A percentile compares a stretch with the other conserved stretches of the same genome.
Evolutionary conservation across 1,140 invertebrate species (phyloP).

Genomic region (Ridgeia piscesae): DNA sequence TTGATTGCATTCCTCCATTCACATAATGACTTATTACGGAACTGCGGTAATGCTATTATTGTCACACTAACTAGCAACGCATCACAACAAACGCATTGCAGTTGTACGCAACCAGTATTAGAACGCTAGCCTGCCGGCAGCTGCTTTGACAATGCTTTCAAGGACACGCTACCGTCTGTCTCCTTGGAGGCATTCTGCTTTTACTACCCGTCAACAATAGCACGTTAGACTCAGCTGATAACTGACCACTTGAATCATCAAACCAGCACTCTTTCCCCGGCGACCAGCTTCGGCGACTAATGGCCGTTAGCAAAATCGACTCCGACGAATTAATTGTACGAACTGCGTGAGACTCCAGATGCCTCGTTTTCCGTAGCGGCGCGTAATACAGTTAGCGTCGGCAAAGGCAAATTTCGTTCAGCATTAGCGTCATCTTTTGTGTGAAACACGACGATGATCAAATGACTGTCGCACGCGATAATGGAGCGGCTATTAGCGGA

Average conservation of each 20-base stretch:
- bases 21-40: background rate
- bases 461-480: background rate
- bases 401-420: background rate
- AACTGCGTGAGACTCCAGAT: background rate
- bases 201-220: background rate
- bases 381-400: background rate
- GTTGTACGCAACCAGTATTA: background rate
- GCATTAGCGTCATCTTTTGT: background rate
- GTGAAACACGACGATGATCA: background rate
- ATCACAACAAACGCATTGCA: background rate
- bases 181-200: background rate
- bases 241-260: background rate
- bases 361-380: background rate
- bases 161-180: background rate
- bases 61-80: background rate
- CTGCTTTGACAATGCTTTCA: background rate
- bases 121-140: background rate
- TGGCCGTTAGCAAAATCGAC: background rate
- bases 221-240: background rate
- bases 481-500: background rate
- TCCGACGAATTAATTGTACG: background rate
- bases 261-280: background rate
- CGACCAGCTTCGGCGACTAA: background rate
- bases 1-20: background rate
- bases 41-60: background rate